Evolutionary conservation across 2,888 invertebrate genomes (phyloP).

Genomic region (Pyrgus malvae): DNA sequence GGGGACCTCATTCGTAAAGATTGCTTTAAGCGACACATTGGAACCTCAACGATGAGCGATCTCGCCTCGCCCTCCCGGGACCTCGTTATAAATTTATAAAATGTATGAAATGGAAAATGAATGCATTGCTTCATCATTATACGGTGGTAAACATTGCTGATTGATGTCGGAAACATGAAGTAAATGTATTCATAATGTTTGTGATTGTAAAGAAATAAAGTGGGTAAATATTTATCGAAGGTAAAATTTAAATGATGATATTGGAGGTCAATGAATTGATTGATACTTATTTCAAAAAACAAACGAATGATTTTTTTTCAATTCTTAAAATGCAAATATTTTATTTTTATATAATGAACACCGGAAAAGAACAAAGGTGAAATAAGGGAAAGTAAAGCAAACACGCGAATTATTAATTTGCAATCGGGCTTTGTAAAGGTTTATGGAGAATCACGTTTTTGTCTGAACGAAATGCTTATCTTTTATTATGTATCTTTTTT

Average conservation of each 20-base stretch:
- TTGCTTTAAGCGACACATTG: background rate
- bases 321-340: background rate
- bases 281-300: slow-evolving; percentile 3
- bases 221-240: slow-evolving; percentile 11
- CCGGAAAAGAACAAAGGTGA: slow-evolving; percentile 38
- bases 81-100: background rate
- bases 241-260: background rate
- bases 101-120: background rate
- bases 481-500: too few relatives aligned
- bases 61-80: background rate
- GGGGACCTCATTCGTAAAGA: background rate
- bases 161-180: background rate
- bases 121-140: background rate
- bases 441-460: background rate
- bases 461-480: background rate
- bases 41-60: background rate
- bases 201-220: background rate
- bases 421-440: slow-evolving; percentile 5
- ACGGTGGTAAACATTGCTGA: background rate
- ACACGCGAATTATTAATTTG: slow-evolving; percentile 19
- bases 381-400: slow-evolving; percentile 37
- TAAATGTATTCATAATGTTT: background rate
- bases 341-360: slow-evolving; percentile 4
- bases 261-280: slow-evolving; percentile 2
- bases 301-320: slow-evolving; percentile 8